Base-by-base conservation (phyloP, 2,797 vertebrate species). In the Argya squamiceps region DNA sequence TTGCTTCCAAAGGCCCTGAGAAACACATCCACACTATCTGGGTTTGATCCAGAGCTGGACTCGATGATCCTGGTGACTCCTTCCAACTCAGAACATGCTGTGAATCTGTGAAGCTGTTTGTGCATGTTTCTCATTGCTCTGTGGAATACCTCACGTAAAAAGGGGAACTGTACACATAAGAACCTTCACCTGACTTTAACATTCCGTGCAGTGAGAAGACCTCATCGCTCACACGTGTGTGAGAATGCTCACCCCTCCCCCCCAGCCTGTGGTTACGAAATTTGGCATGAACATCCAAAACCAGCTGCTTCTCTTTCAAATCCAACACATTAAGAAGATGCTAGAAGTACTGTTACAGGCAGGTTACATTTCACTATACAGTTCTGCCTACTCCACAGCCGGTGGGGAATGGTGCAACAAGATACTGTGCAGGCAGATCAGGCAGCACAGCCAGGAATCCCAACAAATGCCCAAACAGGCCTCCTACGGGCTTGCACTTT, bases 321-420 rank as follows among this genome's bases (percentile, higher is more conserved):
- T 5, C 43, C 22, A 52, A 55, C 55, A 58, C 23, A 27, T 1
- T 6, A 32, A 69, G 88, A 96, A 97, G 49, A 80, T 78, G 77
- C 95, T 84, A 74, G 89, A 94, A 94, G 79, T 62, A 56, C 64
- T 88, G 69, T 53, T 43, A 52, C 15, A 71, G 32, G 56, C 67
- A 69, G 70, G 52, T 82, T 86, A 86, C 89, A 62, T 79, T 85
- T 74, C 80, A 83, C 32, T 15, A 23, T 5, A 52, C 59, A 44
- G 77, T n/a, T 27, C 91, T 92, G 82, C 86, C 91, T 50, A 73
- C 84, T 90, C 84, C 55, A 89, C 5, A 94, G 95, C 81, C 71
- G 67, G 92, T 41, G 78, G 74, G 11, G 62, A 88, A 94, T 36
- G 68, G 89, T 92, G 91, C 95, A 88, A 89, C 44, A 30, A 86